Percentiles rank a stretch among this genome's conserved stretches.
Conservation (phyloP, 35 echinoderm and acorn worm genomes). For the Heliocidaris tuberculata region DNA sequence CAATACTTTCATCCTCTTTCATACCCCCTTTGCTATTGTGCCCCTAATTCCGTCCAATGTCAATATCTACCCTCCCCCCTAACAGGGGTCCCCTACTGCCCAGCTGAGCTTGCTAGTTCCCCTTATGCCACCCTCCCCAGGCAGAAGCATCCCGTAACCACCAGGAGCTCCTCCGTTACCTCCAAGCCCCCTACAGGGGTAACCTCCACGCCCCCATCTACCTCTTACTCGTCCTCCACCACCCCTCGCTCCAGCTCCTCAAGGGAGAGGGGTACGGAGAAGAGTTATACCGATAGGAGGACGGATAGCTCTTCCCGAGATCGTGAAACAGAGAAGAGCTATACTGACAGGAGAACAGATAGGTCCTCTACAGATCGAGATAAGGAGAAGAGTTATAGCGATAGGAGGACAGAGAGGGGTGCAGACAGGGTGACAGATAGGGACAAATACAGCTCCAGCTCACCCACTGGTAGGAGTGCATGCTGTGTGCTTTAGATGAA, state of each 20-base stretch:
- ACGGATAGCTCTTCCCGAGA: neutral
- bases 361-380: neutral
- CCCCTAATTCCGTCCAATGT: neutral
- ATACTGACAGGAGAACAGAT: neutral
- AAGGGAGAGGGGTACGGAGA: conserved; percentile 18
- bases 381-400: neutral
- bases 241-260: conserved; percentile 31
- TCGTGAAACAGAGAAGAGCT: neutral
- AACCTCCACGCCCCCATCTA: conserved; percentile 36
- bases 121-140: conserved; percentile 38
- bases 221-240: conserved; percentile 47
- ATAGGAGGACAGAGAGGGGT: neutral
- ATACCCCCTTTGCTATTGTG: neutral
- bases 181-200: conserved; percentile 49
- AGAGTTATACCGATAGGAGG: neutral
- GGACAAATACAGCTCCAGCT: conserved; percentile 14
- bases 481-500: neutral
- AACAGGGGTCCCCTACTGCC: conserved; percentile 40
- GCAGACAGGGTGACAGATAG: neutral
- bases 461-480: neutral
- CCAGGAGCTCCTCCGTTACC: conserved; percentile 29
- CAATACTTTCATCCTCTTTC: neutral
- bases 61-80: neutral
- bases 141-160: conserved; percentile 20
- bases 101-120: conserved; percentile 12